Conservation (phyloP, 2,888 invertebrate species). For the Chelonus formosanus region DNA sequence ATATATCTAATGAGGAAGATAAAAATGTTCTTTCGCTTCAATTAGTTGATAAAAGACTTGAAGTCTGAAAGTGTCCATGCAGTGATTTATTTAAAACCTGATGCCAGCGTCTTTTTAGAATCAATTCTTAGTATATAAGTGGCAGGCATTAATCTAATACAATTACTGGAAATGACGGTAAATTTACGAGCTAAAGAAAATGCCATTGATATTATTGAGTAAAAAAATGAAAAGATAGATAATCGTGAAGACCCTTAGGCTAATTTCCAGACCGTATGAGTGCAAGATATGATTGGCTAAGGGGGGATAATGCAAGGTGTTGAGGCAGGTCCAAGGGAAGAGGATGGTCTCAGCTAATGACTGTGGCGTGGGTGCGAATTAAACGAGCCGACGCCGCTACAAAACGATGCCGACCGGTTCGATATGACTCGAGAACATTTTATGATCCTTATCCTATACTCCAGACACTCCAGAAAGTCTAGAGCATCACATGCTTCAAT, state of each 20-base stretch:
- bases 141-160: slow-evolving; percentile 61
- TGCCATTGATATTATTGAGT: slow-evolving; percentile 19
- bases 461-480: too few relatives aligned
- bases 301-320: slow-evolving; percentile 60
- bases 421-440: slow-evolving; percentile 24
- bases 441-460: slow-evolving; percentile 31
- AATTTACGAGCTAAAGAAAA: slow-evolving; percentile 51
- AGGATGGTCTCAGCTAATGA: slow-evolving; percentile 53
- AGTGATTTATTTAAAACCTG: too few relatives aligned
- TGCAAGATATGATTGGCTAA: slow-evolving; percentile 50
- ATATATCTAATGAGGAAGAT: too few relatives aligned
- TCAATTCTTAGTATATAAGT: too few relatives aligned
- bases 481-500: too few relatives aligned
- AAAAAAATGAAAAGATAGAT: slow-evolving; percentile 7
- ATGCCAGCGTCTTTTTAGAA: too few relatives aligned
- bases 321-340: slow-evolving; percentile 52
- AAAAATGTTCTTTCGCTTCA: too few relatives aligned
- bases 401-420: slow-evolving; percentile 33
- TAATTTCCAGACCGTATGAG: slow-evolving; percentile 16
- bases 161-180: slow-evolving; percentile 56
- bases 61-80: too few relatives aligned
- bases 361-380: slow-evolving; percentile 58
- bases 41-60: too few relatives aligned
- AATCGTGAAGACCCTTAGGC: slow-evolving; percentile 15
- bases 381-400: slow-evolving; percentile 43